phyloP scores from a whole-genome alignment of 2,113 vertebrate species.

The Coryphaenoides rupestris region DNA sequence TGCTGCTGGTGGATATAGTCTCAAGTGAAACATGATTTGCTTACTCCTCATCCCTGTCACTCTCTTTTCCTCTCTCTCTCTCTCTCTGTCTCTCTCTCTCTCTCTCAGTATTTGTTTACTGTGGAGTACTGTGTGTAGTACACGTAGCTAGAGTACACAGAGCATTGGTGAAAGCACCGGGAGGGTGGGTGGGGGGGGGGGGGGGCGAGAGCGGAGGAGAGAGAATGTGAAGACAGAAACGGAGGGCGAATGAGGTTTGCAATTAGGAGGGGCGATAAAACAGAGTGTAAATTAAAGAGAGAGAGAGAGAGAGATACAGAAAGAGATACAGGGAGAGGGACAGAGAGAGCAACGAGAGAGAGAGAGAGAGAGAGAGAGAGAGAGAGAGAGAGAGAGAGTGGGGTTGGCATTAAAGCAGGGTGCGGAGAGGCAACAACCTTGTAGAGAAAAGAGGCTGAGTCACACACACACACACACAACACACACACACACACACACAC shows the following conservation, averaged over 20 bases:
- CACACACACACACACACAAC: conserved; percentile 19
- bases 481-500: too few species aligned
- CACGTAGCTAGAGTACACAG: too few species aligned
- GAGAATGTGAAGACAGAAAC: too few species aligned
- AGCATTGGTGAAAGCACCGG: too few species aligned
- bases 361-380: neutral
- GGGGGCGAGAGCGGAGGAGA: neutral
- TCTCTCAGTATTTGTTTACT: neutral
- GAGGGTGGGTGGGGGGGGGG: too few species aligned
- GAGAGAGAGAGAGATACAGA: neutral
- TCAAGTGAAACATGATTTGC: too few species aligned
- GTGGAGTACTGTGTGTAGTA: too few species aligned
- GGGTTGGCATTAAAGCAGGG: conserved; percentile 18
- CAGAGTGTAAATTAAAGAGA: neutral
- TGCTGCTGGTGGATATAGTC: too few species aligned
- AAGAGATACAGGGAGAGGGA: neutral
- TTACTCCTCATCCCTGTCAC: neutral
- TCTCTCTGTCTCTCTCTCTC: neutral
- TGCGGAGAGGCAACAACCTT: conserved; percentile 12
- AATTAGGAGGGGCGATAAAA: neutral
- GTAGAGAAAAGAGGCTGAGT: conserved; percentile 34
- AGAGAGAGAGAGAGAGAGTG: conserved; percentile 21
- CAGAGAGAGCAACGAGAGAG: conserved; percentile 7
- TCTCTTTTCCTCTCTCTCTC: too few species aligned
- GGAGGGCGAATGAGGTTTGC: neutral